Percentiles rank a stretch among this genome's conserved stretches.
Conservation (phyloP, 2,113 vertebrate species). For the Hippoglossus stenolepis region DNA sequence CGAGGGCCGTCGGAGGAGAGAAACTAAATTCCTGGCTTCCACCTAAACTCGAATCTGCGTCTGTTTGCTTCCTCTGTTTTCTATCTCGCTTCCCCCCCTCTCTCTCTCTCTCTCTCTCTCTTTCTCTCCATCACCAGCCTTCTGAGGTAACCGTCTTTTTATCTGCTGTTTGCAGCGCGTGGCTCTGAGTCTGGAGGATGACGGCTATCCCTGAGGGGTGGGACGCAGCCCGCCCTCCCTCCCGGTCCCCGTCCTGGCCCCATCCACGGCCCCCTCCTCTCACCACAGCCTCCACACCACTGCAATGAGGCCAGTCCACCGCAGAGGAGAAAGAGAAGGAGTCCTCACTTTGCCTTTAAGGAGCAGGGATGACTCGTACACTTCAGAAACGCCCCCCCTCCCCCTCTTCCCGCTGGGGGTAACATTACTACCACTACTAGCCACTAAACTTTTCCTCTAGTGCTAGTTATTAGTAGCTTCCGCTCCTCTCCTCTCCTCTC, state of each 20-base stretch:
- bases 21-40: neutral
- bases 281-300: slow-evolving; percentile 64
- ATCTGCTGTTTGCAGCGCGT: slow-evolving; percentile 91
- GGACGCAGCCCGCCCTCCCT: slow-evolving; percentile 30
- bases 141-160: slow-evolving; percentile 76
- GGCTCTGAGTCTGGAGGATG: slow-evolving; percentile 96
- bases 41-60: neutral
- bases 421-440: slow-evolving; percentile 71
- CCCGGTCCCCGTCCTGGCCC: slow-evolving; percentile 2
- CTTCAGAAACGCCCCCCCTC: slow-evolving; percentile 28
- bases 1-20: neutral
- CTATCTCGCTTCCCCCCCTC: slow-evolving; percentile 46
- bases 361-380: slow-evolving; percentile 58
- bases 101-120: slow-evolving; percentile 31
- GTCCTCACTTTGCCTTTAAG: slow-evolving; percentile 51
- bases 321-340: slow-evolving; percentile 65
- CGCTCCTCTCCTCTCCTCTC: slow-evolving; percentile 48
- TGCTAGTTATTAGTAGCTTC: slow-evolving; percentile 55
- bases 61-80: neutral
- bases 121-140: slow-evolving; percentile 50
- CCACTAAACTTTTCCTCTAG: slow-evolving; percentile 37
- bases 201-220: slow-evolving; percentile 92
- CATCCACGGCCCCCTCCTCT: slow-evolving; percentile 58
- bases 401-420: slow-evolving; percentile 55
- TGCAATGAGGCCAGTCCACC: slow-evolving; percentile 67